A percentile compares a stretch with the other conserved stretches of the same genome.
Conservation (phyloP, 2,797 vertebrate species). For the Crenichthys baileyi region DNA sequence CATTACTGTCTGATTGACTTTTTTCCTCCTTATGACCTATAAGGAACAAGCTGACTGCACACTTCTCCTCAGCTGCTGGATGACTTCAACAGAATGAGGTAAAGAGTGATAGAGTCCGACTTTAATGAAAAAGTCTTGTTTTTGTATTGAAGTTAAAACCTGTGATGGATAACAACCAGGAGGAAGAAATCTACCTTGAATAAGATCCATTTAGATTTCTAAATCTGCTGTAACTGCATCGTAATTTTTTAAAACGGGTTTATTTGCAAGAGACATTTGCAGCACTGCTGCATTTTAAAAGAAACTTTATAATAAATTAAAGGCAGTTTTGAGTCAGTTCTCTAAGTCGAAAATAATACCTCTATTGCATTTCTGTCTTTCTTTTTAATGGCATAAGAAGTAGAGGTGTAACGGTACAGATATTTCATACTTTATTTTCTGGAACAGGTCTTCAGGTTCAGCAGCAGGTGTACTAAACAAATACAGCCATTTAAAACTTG, state of each 20-base stretch:
- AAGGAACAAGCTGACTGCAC: conserved; percentile 72
- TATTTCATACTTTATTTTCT: background rate
- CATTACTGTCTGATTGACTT: conserved; percentile 61
- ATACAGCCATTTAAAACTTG: background rate
- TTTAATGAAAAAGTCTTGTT: conserved; percentile 58
- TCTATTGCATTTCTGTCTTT: background rate
- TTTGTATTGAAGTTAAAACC: conserved; percentile 24
- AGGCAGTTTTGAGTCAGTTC: background rate
- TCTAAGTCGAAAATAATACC: background rate
- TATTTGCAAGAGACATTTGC: conserved; percentile 3
- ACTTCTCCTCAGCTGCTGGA: conserved; percentile 54
- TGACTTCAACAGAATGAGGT: conserved; percentile 58
- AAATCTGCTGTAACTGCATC: background rate
- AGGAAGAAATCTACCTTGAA: conserved; percentile 12
- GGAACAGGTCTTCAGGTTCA: background rate
- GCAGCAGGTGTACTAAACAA: background rate
- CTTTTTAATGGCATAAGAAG: background rate
- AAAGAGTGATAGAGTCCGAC: conserved; percentile 56
- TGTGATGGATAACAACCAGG: conserved; percentile 24
- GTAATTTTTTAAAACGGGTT: background rate
- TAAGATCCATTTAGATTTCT: conserved; percentile 11
- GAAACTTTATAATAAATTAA: background rate
- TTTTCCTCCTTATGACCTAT: conserved; percentile 70
- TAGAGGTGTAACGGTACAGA: background rate
- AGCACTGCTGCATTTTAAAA: background rate